phyloP scores from a whole-genome alignment of 2,797 vertebrate genomes.

The Centropyge bicolor region DNA sequence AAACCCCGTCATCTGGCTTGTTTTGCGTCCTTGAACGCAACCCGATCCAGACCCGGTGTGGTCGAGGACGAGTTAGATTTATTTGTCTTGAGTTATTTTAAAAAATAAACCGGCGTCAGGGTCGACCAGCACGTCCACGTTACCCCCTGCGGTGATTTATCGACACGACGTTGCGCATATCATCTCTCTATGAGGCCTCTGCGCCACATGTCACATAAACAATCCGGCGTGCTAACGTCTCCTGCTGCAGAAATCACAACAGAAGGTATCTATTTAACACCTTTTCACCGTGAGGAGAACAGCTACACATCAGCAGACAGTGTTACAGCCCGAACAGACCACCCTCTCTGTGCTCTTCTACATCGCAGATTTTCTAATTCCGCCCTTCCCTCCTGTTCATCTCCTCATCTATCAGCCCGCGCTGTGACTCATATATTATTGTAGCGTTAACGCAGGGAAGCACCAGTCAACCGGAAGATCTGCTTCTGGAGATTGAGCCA shows the following conservation, averaged over 20 bases:
- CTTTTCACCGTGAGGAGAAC: slow-evolving; percentile 29
- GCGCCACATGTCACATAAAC: slow-evolving; percentile 18
- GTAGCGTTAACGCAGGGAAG: slow-evolving; percentile 77
- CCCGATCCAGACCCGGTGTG: slow-evolving; percentile 44
- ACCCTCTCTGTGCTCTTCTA: slow-evolving; percentile 25
- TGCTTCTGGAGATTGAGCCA: slow-evolving; percentile 83
- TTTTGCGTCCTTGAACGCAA: slow-evolving; percentile 60
- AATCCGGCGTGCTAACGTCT: slow-evolving; percentile 3
- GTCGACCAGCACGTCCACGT: not conserved
- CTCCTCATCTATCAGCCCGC: slow-evolving; percentile 71
- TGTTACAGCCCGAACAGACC: slow-evolving; percentile 53
- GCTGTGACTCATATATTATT: slow-evolving; percentile 79
- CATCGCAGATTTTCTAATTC: slow-evolving; percentile 73
- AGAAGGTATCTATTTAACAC: slow-evolving; percentile 29
- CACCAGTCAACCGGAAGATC: slow-evolving; percentile 80
- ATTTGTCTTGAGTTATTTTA: slow-evolving; percentile 50
- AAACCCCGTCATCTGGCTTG: slow-evolving; percentile 34
- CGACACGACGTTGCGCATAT: slow-evolving; percentile 5
- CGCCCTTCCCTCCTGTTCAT: slow-evolving; percentile 70
- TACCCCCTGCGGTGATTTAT: slow-evolving; percentile 22
- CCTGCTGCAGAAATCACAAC: slow-evolving; percentile 55
- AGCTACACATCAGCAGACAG: slow-evolving; percentile 6
- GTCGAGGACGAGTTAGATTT: slow-evolving; percentile 30
- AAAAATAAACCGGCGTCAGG: slow-evolving; percentile 58
- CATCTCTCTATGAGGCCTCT: slow-evolving; percentile 8